Evolutionary conservation across 1,140 invertebrate genomes (phyloP), one percentile per base, ranked within the genome.

Genomic region (Branchinecta lynchi): DNA sequence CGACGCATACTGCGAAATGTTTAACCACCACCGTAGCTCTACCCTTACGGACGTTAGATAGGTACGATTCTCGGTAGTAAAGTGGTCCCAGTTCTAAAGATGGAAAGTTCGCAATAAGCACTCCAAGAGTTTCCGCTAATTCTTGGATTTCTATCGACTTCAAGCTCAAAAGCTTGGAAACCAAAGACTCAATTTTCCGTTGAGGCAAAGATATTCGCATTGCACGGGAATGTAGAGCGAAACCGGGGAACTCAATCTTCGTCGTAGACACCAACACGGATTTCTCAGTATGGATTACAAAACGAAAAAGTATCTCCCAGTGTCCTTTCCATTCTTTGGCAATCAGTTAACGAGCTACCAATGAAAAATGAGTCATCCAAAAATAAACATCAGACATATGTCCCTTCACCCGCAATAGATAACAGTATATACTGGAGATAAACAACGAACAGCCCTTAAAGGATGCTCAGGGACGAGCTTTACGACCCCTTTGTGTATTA

Each of bases 281-380:
- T 70, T 75, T 75, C 44, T 68, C 43, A 7, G 68, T 21, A 20
- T 74, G 66, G 67, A 72, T 69, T n/a, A 69, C 68, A 68, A 73
- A 74, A 12, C 74, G 12, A 12, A 32, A 10, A 71, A 71, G 71
- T 66, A 73, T 71, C 21, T 46, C 15, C 44, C 15, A 17, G 21
- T 68, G 8, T 68, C 67, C 32, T 21, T 9, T 8, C 32, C 44
- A 44, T 44, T 32, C 8, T 44, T 69, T 68, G 44, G 72, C 66
- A 70, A 32, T 68, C 15, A 71, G 20, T 15, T 70, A 45, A 12
- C 67, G 66, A 45, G 60, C 71, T 45, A 21, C 43, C 44, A 8
- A 20, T n/a, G 10, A 68, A 15, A 9, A 68, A 44, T 15, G 67
- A 32, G 20, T 73, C 68, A 66, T 70, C 71, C 44, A n/a, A n/a